These are phyloP conservation scores for Heliconius charithonia DNA, from an alignment of 2,888 invertebrate genomes.

Conservation along the genomic window DNA sequence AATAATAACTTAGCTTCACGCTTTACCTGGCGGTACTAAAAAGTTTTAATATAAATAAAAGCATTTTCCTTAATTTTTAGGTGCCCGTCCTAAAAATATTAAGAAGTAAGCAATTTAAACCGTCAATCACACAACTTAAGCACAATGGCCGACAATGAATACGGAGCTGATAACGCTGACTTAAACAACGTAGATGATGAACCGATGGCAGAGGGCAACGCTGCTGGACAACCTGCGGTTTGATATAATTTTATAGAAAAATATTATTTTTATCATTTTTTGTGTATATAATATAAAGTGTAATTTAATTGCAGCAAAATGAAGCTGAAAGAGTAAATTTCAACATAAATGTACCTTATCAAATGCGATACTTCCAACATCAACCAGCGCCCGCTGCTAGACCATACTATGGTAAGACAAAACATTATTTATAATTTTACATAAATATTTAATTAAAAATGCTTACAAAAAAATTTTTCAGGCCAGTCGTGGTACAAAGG, in stretches of 20 bases:
- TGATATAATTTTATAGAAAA: neutral
- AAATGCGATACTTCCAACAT: constrained; percentile 10
- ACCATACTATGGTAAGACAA: constrained; percentile 8
- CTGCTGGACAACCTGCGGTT: neutral
- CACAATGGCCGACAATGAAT: constrained; percentile 1
- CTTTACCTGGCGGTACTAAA: too few species aligned
- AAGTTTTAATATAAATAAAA: too few species aligned
- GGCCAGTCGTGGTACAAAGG: too few species aligned
- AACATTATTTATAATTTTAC: neutral
- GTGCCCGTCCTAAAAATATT: neutral
- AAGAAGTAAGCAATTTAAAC: neutral
- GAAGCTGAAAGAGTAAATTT: neutral
- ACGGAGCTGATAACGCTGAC: neutral
- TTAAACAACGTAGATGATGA: constrained; percentile 10
- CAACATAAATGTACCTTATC: constrained; percentile 16
- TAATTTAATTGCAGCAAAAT: neutral
- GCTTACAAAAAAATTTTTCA: too few species aligned
- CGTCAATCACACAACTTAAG: neutral
- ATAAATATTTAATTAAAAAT: neutral
- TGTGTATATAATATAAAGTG: neutral
- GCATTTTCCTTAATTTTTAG: neutral
- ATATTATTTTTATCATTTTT: neutral
- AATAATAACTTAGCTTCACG: too few species aligned
- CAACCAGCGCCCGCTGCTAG: constrained; percentile 8
- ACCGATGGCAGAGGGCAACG: neutral